These are phyloP conservation scores for Homarus americanus DNA, from an alignment of 1,140 invertebrate species.

Conservation along the genomic window DNA sequence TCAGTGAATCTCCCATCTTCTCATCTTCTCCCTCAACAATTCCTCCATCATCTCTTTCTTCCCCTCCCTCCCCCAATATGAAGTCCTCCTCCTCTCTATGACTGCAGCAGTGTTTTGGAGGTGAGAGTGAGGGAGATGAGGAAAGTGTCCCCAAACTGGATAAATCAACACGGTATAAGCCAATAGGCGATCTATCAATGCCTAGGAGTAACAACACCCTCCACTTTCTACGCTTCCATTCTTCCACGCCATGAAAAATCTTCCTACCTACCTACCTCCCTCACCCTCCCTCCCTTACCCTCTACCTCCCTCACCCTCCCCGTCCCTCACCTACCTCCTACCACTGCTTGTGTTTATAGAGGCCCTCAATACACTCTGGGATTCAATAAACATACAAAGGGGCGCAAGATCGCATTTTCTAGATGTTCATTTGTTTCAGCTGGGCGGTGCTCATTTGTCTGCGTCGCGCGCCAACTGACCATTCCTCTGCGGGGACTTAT, in stretches of 20 bases:
- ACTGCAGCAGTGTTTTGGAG: too few relatives aligned
- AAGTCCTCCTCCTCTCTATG: too few relatives aligned
- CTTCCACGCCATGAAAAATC: background rate
- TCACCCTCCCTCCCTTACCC: background rate
- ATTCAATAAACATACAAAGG: conserved; percentile 71
- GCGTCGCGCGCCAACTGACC: conserved; percentile 70
- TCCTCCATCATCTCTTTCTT: too few relatives aligned
- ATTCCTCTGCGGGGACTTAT: conserved; percentile 59
- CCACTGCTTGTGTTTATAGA: conserved; percentile 11
- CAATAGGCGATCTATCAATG: background rate
- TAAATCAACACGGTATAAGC: background rate
- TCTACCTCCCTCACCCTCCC: background rate
- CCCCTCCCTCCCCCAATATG: too few relatives aligned
- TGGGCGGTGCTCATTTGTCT: conserved; percentile 70
- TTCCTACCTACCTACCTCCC: background rate
- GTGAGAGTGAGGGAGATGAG: too few relatives aligned
- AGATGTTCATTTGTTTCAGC: conserved; percentile 71
- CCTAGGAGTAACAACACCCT: background rate
- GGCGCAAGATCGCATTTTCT: conserved; percentile 72
- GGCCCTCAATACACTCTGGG: conserved; percentile 62
- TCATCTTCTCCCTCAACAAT: too few relatives aligned
- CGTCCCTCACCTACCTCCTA: background rate
- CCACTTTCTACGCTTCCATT: background rate
- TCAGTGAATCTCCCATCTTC: too few relatives aligned
- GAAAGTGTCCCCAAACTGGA: background rate